Evolutionary conservation across 2,113 vertebrate genomes (phyloP).

Genomic region (Eleginops maclovinus): DNA sequence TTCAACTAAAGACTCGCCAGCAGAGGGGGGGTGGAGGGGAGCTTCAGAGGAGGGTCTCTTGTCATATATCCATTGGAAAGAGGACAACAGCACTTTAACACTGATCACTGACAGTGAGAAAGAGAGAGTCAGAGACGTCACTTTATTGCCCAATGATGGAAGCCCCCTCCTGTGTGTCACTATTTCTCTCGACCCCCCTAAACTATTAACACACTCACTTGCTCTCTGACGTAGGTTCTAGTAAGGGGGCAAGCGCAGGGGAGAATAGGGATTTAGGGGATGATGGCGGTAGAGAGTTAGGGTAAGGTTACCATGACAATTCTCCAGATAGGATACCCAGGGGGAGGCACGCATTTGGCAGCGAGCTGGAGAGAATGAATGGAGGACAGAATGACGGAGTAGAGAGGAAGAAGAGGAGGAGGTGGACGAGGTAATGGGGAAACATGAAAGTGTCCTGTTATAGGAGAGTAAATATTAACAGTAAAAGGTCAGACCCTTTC

Average conservation of each 20-base stretch:
- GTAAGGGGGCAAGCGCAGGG: slow-evolving; percentile 39
- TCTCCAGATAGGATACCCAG: slow-evolving; percentile 49
- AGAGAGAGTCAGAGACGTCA: slow-evolving; percentile 79
- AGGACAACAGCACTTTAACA: slow-evolving; percentile 43
- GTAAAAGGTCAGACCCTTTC: slow-evolving; percentile 62
- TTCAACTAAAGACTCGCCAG: slow-evolving; percentile 33
- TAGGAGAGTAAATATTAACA: slow-evolving; percentile 81
- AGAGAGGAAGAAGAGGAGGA: slow-evolving; percentile 42
- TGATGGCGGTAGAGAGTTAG: slow-evolving; percentile 30
- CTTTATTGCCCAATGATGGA: slow-evolving; percentile 79
- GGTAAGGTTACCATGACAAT: slow-evolving; percentile 57
- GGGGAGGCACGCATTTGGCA: slow-evolving; percentile 37
- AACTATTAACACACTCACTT: slow-evolving; percentile 79
- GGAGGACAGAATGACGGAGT: slow-evolving; percentile 35
- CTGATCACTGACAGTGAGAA: slow-evolving; percentile 61
- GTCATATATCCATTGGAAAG: slow-evolving; percentile 57
- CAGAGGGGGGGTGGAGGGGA: background rate
- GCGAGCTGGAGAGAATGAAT: slow-evolving; percentile 42
- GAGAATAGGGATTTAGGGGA: background rate
- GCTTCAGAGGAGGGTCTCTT: slow-evolving; percentile 27
- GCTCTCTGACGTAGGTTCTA: slow-evolving; percentile 81
- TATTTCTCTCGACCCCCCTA: slow-evolving; percentile 59
- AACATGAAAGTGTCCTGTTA: slow-evolving; percentile 76
- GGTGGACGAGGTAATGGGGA: slow-evolving; percentile 51
- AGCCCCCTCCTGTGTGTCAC: slow-evolving; percentile 76